Evolutionary conservation across 2,113 vertebrate species (phyloP), one percentile per base, ranked within the genome.

Genomic region (Ramphastos sulfuratus): DNA sequence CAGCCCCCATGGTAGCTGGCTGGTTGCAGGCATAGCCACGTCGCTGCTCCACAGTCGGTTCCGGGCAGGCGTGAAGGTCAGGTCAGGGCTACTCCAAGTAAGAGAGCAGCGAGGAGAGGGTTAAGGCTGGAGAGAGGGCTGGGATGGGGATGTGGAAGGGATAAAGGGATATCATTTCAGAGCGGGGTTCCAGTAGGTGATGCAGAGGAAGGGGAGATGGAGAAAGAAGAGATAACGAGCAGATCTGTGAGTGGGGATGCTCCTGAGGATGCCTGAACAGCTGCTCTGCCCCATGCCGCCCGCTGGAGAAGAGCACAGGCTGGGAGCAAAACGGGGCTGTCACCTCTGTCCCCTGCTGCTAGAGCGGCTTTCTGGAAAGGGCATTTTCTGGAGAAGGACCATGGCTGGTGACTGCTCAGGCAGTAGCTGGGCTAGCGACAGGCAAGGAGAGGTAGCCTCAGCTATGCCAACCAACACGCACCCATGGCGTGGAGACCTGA

Each of bases 61-160:
- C 70, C 1, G 2, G 52, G 52, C 79, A 23, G 7, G 82, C 16
- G 2, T 76, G 87, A 93, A 92, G 87, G 74, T 90, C 94, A 89
- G 88, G 66, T 39, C 73, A 73, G 75, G 71, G 85, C 86, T 90
- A 67, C 63, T 50, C 67, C 88, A 27, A 35, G 75, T 10, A 39
- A 66, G 27, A 60, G 66, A 82, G 50, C 20, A 12, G 83, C 0
- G 7, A 89, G 63, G 60, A 82, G 42, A 67, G 86, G 65, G 85
- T 94, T 96, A 93, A 92, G 16, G 56, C 73, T 65, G 81, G 48
- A 16, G 3, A 24, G 13, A 89, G 50, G n/a, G 82, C 75, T 80
- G 59, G 46, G 67, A 65, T 19, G 59, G 87, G 78, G 93, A 85
- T 75, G 31, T 46, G 75, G 63, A 95, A 87, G 44, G 60, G 23